Evolutionary conservation across 2,113 vertebrate genomes (phyloP).

Genomic region (human): DNA sequence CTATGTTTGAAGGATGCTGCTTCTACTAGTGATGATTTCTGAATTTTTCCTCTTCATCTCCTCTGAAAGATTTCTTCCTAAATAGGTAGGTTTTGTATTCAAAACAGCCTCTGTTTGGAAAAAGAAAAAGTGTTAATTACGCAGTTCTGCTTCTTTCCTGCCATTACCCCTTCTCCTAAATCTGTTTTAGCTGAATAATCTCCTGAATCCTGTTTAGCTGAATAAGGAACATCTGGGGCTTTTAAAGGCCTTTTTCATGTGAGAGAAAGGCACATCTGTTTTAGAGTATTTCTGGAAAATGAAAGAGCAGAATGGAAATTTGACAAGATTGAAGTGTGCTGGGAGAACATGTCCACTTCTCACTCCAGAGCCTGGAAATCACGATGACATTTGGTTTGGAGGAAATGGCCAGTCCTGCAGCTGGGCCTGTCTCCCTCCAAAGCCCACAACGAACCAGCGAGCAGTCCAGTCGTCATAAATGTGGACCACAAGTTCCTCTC

Average conservation of each 20-base stretch:
- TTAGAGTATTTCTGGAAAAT: conserved; percentile 21
- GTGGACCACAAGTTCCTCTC: not conserved
- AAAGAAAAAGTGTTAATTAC: not conserved
- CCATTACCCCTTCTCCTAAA: not conserved
- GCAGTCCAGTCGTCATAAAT: not conserved
- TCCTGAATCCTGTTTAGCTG: not conserved
- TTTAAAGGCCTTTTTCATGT: not conserved
- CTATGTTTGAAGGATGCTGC: not conserved
- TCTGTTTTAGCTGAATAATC: not conserved
- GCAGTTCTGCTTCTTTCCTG: not conserved
- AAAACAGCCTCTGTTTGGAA: not conserved
- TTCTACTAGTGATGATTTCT: not conserved
- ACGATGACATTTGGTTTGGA: not conserved
- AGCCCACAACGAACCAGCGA: not conserved
- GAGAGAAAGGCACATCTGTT: not conserved
- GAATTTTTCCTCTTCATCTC: not conserved
- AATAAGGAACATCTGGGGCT: conserved; percentile 23
- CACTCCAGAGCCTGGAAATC: not conserved
- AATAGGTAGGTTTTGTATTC: not conserved
- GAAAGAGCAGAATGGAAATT: not conserved
- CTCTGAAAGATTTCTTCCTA: not conserved
- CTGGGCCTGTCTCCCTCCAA: not conserved
- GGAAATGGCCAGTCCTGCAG: not conserved
- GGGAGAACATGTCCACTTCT: not conserved
- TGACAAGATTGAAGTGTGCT: not conserved